These are phyloP conservation scores for Bovichtus diacanthus DNA, from an alignment of 2,797 vertebrate species.

Conservation along the genomic window DNA sequence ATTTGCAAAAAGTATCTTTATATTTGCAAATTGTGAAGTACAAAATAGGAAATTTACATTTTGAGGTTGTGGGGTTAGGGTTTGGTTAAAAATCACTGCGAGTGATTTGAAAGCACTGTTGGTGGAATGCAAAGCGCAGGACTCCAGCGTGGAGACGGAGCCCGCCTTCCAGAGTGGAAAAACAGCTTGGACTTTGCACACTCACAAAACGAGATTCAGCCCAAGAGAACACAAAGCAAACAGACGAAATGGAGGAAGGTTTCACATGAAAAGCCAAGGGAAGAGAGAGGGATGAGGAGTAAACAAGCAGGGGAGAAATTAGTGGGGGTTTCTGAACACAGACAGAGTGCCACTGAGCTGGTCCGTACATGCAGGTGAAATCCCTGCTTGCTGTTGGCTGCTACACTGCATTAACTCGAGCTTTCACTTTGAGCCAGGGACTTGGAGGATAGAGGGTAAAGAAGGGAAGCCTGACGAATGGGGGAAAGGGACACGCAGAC, in stretches of 20 bases:
- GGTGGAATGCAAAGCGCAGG: not conserved
- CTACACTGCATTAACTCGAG: slow-evolving; percentile 75
- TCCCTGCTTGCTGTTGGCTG: slow-evolving; percentile 62
- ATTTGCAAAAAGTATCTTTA: not conserved
- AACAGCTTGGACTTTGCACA: slow-evolving; percentile 33
- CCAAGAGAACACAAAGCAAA: slow-evolving; percentile 37
- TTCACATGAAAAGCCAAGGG: slow-evolving; percentile 54
- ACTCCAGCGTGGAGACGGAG: slow-evolving; percentile 9
- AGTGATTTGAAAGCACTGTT: not conserved
- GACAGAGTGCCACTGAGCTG: slow-evolving; percentile 51
- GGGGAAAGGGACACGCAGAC: slow-evolving; percentile 21
- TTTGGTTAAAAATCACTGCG: not conserved
- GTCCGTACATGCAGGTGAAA: slow-evolving; percentile 68
- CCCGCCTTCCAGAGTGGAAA: slow-evolving; percentile 6
- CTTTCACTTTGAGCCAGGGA: slow-evolving; percentile 61
- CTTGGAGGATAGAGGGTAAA: slow-evolving; percentile 40
- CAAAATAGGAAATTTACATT: too few relatives aligned
- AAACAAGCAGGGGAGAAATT: slow-evolving; percentile 28
- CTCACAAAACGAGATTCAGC: slow-evolving; percentile 44
- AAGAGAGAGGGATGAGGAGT: slow-evolving; percentile 30
- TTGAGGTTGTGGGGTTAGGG: not conserved
- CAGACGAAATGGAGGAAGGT: slow-evolving; percentile 30
- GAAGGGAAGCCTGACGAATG: slow-evolving; percentile 33
- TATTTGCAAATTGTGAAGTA: not conserved
- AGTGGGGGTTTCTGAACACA: slow-evolving; percentile 46